These are phyloP conservation scores for Acleris cristana DNA, from an alignment of 2,888 invertebrate species.

Conservation along the genomic window DNA sequence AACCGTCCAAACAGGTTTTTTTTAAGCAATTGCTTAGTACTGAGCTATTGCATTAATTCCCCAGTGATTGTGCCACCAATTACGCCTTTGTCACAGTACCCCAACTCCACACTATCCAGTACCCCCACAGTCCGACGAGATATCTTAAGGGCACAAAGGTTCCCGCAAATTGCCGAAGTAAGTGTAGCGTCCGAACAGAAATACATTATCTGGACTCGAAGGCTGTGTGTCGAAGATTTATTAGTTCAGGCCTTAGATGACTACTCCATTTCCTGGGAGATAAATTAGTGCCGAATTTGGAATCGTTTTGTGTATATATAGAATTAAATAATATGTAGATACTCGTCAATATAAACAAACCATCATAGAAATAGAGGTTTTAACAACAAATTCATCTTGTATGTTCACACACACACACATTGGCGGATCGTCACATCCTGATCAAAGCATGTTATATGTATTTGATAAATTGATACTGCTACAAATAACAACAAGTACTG, in stretches of 20 bases:
- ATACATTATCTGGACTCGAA: slow-evolving; percentile 80
- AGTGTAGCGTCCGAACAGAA: slow-evolving; percentile 82
- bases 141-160: slow-evolving; percentile 83
- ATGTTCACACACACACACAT: too few relatives aligned
- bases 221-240: slow-evolving; percentile 69
- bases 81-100: slow-evolving; percentile 41
- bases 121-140: slow-evolving; percentile 79
- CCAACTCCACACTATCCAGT: slow-evolving; percentile 50
- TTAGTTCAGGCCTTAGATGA: slow-evolving; percentile 63
- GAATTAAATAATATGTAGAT: too few relatives aligned
- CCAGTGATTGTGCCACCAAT: slow-evolving; percentile 38
- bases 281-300: slow-evolving; percentile 35
- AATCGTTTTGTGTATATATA: slow-evolving; percentile 16
- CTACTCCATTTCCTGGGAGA: slow-evolving; percentile 68
- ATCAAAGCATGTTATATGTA: too few relatives aligned
- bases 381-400: too few relatives aligned
- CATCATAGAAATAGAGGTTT: too few relatives aligned
- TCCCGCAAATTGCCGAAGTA: slow-evolving; percentile 83
- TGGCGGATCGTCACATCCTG: too few relatives aligned
- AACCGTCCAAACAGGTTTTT: too few relatives aligned
- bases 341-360: too few relatives aligned
- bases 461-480: too few relatives aligned
- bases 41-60: neutral
- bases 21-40: neutral
- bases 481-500: too few relatives aligned